Conservation (phyloP, 2,113 vertebrate species). For the Phylloscopus trochiloides region DNA sequence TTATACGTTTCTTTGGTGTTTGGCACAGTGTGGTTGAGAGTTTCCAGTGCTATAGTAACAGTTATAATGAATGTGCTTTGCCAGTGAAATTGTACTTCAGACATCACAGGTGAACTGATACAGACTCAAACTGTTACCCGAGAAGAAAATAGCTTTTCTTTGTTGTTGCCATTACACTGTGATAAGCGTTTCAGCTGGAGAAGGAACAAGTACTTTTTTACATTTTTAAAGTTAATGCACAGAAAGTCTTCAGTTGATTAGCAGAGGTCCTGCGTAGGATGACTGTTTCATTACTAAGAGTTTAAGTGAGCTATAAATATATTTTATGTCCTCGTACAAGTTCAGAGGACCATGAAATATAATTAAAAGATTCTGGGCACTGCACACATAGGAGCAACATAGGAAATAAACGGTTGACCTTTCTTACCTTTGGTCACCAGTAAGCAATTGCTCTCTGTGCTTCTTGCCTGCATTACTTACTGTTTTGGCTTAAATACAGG, state of each 20-base stretch:
- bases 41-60: background rate
- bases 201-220: background rate
- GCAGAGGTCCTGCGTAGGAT: slow-evolving; percentile 18
- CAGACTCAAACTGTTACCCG: background rate
- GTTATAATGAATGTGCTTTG: background rate
- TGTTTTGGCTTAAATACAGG: slow-evolving; percentile 20
- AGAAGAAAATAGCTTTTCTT: background rate
- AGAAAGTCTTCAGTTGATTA: slow-evolving; percentile 47
- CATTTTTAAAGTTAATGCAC: slow-evolving; percentile 2
- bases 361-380: slow-evolving; percentile 52
- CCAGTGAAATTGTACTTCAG: background rate
- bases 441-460: slow-evolving; percentile 13
- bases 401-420: slow-evolving; percentile 51
- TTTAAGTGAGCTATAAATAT: slow-evolving; percentile 64
- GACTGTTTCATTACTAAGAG: slow-evolving; percentile 42
- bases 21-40: background rate
- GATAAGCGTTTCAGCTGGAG: background rate
- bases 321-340: slow-evolving; percentile 49
- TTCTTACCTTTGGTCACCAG: slow-evolving; percentile 35
- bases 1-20: background rate
- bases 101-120: slow-evolving; percentile 15
- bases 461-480: slow-evolving; percentile 15
- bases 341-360: slow-evolving; percentile 58
- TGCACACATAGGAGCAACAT: background rate
- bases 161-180: background rate